phyloP scores from a whole-genome alignment of 2,888 invertebrate species.

The Acanthoscelides obtectus region DNA sequence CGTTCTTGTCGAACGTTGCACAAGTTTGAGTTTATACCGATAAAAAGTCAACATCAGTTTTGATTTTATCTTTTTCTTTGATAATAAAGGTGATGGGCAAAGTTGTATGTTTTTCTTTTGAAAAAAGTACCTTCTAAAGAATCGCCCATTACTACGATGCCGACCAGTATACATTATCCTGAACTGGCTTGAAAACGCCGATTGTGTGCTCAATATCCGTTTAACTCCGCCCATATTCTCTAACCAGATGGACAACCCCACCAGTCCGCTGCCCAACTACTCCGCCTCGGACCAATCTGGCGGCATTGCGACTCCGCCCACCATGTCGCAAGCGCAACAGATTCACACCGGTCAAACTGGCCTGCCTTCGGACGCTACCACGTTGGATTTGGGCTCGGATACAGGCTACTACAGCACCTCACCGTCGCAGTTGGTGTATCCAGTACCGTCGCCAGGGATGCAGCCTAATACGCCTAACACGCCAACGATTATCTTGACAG shows the following conservation, averaged over 20 bases:
- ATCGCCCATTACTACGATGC: too few species aligned
- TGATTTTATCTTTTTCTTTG: too few species aligned
- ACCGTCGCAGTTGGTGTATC: constrained; percentile 51
- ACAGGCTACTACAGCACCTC: constrained; percentile 59
- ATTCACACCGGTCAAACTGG: not conserved
- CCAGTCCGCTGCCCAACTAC: not conserved
- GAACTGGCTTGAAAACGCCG: too few species aligned
- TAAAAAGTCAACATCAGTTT: too few species aligned
- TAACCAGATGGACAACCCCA: not conserved
- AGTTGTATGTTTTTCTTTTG: too few species aligned
- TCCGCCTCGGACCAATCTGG: not conserved
- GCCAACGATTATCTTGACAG: constrained; percentile 79
- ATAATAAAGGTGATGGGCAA: too few species aligned
- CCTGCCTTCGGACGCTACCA: not conserved
- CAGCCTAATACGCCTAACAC: constrained; percentile 65
- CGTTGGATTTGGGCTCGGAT: constrained; percentile 39
- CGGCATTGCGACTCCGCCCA: constrained; percentile 3
- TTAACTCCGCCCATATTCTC: not conserved
- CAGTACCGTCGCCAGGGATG: constrained; percentile 50
- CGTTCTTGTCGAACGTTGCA: too few species aligned
- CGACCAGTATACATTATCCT: too few species aligned
- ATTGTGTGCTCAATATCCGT: too few species aligned
- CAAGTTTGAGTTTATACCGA: too few species aligned
- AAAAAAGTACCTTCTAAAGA: too few species aligned
- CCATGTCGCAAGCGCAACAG: constrained; percentile 20